These are phyloP conservation scores for Crotalus tigris DNA, from an alignment of 2,113 vertebrate species.

Conservation along the genomic window DNA sequence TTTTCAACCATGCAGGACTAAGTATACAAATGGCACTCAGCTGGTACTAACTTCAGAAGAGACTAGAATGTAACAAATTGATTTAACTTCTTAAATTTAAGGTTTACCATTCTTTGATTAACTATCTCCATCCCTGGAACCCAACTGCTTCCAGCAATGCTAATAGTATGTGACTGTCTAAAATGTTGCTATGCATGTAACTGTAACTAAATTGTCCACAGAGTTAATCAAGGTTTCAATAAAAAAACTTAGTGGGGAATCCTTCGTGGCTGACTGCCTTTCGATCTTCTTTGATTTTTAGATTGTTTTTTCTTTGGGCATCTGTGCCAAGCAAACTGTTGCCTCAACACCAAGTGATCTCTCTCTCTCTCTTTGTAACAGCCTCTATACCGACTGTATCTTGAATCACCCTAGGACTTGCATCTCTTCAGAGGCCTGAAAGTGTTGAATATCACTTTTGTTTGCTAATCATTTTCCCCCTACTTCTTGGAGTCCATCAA, in stretches of 20 bases:
- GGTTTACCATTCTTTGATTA: neutral
- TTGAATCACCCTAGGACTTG: neutral
- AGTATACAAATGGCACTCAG: neutral
- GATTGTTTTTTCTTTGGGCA: neutral
- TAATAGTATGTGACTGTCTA: neutral
- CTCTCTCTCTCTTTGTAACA: neutral
- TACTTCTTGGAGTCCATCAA: neutral
- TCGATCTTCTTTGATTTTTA: neutral
- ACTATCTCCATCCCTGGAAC: neutral
- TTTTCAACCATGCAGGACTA: neutral
- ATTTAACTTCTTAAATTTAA: neutral
- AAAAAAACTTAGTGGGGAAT: neutral
- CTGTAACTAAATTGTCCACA: neutral
- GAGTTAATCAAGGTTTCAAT: neutral
- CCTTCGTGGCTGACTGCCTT: neutral
- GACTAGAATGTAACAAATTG: neutral
- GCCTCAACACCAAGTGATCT: neutral
- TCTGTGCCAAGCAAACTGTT: neutral
- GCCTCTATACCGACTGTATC: neutral
- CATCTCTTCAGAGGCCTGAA: neutral
- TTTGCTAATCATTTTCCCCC: neutral
- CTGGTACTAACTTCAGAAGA: neutral
- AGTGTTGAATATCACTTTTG: neutral
- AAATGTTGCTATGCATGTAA: neutral
- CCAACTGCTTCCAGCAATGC: neutral